Conservation (phyloP, 2,888 invertebrate genomes). For the Seira ritae region DNA sequence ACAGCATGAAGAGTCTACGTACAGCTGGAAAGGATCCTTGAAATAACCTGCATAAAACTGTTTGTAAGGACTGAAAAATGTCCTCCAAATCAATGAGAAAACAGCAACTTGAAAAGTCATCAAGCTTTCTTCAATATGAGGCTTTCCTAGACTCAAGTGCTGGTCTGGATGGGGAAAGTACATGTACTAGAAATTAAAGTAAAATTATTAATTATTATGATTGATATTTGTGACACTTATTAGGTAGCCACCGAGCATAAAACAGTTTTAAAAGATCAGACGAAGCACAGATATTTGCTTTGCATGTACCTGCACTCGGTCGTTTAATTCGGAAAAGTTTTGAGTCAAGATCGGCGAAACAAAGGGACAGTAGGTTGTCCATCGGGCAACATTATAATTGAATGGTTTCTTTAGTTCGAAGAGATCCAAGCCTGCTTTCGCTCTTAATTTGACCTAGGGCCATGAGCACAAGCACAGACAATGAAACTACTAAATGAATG, state of each 20-base stretch:
- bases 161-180: slow-evolving; percentile 55
- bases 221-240: too few species aligned
- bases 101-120: slow-evolving; percentile 59
- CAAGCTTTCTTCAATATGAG: slow-evolving; percentile 29
- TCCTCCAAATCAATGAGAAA: slow-evolving; percentile 50
- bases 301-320: slow-evolving; percentile 29
- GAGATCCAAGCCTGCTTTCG: not conserved
- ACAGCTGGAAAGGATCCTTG: slow-evolving; percentile 43
- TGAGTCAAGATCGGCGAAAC: slow-evolving; percentile 41
- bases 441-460: too few species aligned
- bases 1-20: slow-evolving; percentile 15
- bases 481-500: too few species aligned
- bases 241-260: too few species aligned
- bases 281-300: not conserved
- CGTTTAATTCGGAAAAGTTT: slow-evolving; percentile 43
- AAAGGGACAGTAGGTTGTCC: slow-evolving; percentile 55
- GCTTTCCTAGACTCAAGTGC: slow-evolving; percentile 34
- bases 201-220: not conserved
- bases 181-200: slow-evolving; percentile 12
- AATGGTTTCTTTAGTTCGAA: slow-evolving; percentile 7
- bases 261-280: too few species aligned
- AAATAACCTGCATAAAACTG: slow-evolving; percentile 33
- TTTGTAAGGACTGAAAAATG: slow-evolving; percentile 29
- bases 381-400: slow-evolving; percentile 29
- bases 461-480: too few species aligned